phyloP scores from a whole-genome alignment of 2,888 invertebrate species.

The Endomychus coccineus region DNA sequence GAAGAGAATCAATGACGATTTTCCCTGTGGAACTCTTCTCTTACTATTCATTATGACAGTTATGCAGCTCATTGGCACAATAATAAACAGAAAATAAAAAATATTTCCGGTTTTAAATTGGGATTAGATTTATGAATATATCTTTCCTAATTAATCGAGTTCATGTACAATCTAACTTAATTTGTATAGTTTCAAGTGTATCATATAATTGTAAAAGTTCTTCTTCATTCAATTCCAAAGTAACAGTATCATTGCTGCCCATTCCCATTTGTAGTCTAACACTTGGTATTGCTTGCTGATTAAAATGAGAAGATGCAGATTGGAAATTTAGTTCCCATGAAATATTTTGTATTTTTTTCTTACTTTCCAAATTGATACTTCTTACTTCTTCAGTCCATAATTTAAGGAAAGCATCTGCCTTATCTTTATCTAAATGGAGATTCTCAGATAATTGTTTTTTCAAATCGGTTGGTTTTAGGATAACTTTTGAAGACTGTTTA shows the following conservation, averaged over 20 bases:
- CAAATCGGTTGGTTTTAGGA: constrained; percentile 49
- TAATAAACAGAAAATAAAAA: no score
- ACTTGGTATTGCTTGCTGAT: constrained; percentile 44
- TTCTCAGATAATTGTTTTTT: constrained; percentile 47
- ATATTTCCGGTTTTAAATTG: no score
- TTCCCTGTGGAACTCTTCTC: no score
- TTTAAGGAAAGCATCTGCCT: constrained; percentile 49
- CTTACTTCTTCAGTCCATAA: constrained; percentile 49
- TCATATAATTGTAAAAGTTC: constrained; percentile 35
- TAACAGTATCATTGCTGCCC: constrained; percentile 38
- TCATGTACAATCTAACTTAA: constrained; percentile 39
- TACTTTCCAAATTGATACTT: constrained; percentile 45
- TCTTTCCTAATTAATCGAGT: no score
- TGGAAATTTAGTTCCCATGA: constrained; percentile 52
- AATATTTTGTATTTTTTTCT: constrained; percentile 46
- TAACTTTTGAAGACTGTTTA: constrained; percentile 46
- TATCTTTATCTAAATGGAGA: constrained; percentile 45
- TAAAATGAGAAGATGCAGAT: constrained; percentile 44
- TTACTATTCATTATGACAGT: no score
- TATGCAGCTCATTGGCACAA: no score
- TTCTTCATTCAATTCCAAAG: constrained; percentile 47
- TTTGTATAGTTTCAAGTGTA: constrained; percentile 49
- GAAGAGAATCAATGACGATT: no score
- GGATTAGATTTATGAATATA: no score
- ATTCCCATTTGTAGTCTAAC: constrained; percentile 46